Evolutionary conservation across 2,888 invertebrate species (phyloP).

Genomic region (Dasypolia templi): DNA sequence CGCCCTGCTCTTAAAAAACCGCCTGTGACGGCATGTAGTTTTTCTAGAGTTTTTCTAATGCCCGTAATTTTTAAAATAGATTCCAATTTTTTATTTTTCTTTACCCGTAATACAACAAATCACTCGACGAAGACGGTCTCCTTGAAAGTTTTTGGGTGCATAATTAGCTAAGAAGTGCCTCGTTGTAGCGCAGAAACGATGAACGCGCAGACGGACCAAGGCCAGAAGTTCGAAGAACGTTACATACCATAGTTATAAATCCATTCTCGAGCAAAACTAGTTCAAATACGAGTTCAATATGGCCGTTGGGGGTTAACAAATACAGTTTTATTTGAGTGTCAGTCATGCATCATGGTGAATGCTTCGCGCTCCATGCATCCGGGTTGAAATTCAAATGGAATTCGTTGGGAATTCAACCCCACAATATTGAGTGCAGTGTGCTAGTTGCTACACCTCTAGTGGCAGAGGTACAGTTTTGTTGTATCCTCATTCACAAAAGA

Average conservation of each 20-base stretch:
- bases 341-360: conserved; percentile 52
- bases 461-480: conserved; percentile 29
- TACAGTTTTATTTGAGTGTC: conserved; percentile 59
- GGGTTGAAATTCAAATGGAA: conserved; percentile 61
- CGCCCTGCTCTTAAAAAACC: too few species aligned
- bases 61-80: too few species aligned
- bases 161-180: neutral
- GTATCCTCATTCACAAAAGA: conserved; percentile 1
- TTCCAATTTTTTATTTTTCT: neutral
- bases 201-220: neutral
- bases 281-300: conserved; percentile 10
- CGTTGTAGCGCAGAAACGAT: neutral
- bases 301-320: conserved; percentile 43
- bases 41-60: too few species aligned
- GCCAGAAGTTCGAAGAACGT: too few species aligned
- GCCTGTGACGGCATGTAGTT: too few species aligned
- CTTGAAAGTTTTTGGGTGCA: neutral
- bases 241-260: neutral
- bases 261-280: neutral
- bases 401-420: conserved; percentile 56
- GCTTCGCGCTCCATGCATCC: conserved; percentile 44
- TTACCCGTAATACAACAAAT: neutral
- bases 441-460: conserved; percentile 23
- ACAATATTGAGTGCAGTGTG: conserved; percentile 42
- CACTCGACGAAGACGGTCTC: conserved; percentile 1